Percentiles rank a stretch among this genome's conserved stretches.
Evolutionary conservation across 2,797 vertebrate genomes (phyloP).

Genomic region (Graptemys geographica): DNA sequence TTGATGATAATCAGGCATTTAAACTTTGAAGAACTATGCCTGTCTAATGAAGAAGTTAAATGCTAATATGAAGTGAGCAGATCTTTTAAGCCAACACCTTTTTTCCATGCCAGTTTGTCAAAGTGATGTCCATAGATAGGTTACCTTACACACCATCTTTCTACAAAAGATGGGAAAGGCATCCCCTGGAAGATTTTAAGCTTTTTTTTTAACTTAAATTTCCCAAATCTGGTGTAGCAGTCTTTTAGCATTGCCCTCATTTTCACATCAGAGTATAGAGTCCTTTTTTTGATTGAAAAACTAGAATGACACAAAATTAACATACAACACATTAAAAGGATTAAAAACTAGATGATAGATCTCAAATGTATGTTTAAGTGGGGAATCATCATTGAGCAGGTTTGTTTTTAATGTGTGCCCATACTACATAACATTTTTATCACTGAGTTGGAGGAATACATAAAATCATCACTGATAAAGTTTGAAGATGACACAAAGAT

Average conservation of each 20-base stretch:
- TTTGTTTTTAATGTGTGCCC: background rate
- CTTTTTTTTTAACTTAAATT: background rate
- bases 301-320: background rate
- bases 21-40: background rate
- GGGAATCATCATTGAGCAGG: background rate
- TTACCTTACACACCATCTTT: background rate
- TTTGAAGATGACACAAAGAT: background rate
- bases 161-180: background rate
- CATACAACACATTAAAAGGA: background rate
- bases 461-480: background rate
- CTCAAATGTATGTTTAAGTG: background rate
- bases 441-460: background rate
- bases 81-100: background rate
- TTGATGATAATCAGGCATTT: background rate
- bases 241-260: background rate
- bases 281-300: background rate
- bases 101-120: fast-evolving
- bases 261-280: background rate
- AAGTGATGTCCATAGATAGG: background rate
- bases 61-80: background rate
- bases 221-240: background rate
- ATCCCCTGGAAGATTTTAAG: background rate
- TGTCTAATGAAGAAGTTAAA: background rate
- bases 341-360: background rate
- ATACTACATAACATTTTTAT: background rate